These are phyloP conservation scores for Mesocentrotus franciscanus DNA, from an alignment of 53 echinoderm and acorn worm genomes.

Conservation along the genomic window DNA sequence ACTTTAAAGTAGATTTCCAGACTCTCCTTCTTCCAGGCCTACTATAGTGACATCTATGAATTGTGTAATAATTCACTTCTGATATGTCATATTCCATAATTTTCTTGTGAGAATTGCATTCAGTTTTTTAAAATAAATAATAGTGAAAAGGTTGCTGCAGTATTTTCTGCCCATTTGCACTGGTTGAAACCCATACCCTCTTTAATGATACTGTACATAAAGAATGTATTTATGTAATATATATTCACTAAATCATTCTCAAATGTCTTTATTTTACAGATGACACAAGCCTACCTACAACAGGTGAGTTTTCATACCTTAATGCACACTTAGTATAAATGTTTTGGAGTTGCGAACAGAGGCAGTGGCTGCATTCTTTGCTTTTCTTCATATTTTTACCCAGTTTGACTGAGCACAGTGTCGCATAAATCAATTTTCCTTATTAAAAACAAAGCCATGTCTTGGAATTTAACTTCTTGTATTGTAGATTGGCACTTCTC, in stretches of 20 bases:
- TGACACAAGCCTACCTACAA: conserved; percentile 29
- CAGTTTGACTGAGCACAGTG: not conserved
- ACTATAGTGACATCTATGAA: too few relatives aligned
- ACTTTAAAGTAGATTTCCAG: too few relatives aligned
- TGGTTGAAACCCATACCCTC: not conserved
- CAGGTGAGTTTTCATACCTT: conserved; percentile 26
- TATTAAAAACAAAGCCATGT: not conserved
- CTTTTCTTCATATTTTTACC: not conserved
- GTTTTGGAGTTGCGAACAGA: too few relatives aligned
- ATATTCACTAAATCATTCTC: not conserved
- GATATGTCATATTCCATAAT: not conserved
- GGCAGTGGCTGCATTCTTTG: not conserved
- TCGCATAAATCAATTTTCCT: not conserved
- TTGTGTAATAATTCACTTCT: too few relatives aligned
- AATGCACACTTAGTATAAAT: not conserved
- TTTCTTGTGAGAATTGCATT: not conserved
- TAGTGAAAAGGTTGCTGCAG: not conserved
- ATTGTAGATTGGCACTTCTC: not conserved
- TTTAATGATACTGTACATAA: not conserved
- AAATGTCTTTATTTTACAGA: conserved; percentile 21
- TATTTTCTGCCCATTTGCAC: not conserved
- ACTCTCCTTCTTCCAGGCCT: too few relatives aligned
- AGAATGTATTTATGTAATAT: too few relatives aligned
- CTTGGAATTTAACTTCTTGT: not conserved
- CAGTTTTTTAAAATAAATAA: too few relatives aligned